These are phyloP conservation scores for Dusona sp. DNA, from an alignment of 2,888 invertebrate genomes.

Conservation along the genomic window DNA sequence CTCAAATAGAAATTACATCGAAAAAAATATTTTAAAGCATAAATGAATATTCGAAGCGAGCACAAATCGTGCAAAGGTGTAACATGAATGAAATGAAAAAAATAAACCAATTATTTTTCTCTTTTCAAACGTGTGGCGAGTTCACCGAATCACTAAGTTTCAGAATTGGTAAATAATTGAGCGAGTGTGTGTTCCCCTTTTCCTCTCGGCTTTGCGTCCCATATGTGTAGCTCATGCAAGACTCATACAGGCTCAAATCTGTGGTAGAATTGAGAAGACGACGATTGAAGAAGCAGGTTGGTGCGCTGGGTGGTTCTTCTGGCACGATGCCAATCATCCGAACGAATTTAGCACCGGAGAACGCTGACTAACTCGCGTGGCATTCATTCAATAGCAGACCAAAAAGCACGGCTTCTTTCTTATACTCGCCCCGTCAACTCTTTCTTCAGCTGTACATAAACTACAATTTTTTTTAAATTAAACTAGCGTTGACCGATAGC, in stretches of 20 bases:
- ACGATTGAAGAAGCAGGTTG: constrained; percentile 80
- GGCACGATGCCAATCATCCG: constrained; percentile 81
- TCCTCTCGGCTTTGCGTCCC: neutral
- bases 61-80: no score
- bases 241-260: neutral
- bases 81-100: no score
- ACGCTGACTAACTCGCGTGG: constrained; percentile 84
- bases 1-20: no score
- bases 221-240: neutral
- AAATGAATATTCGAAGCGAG: no score
- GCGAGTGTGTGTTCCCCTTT: neutral
- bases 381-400: constrained; percentile 84
- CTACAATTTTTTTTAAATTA: constrained; percentile 23
- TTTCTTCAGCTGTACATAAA: constrained; percentile 26
- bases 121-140: no score
- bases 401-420: constrained; percentile 75
- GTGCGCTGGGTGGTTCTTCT: constrained; percentile 84
- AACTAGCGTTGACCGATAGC: neutral
- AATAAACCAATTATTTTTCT: no score
- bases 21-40: no score
- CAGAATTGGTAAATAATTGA: no score
- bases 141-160: no score
- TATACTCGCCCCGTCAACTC: constrained; percentile 53
- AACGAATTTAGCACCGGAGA: constrained; percentile 83
- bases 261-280: constrained; percentile 48